Conservation (phyloP, 2,113 vertebrate genomes). For the Lucifuga dentata region DNA sequence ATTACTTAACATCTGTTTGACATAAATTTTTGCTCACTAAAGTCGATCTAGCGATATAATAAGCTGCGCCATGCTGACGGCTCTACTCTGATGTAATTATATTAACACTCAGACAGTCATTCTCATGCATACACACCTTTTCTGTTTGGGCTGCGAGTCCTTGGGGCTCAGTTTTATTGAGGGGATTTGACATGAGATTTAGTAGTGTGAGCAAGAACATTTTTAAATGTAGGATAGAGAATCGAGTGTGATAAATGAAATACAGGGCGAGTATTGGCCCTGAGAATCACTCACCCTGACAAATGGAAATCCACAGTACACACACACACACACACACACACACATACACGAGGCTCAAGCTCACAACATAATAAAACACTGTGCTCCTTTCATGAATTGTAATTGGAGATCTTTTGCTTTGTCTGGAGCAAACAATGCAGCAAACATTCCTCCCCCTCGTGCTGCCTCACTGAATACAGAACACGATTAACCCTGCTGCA, state of each 20-base stretch:
- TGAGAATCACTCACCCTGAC: too few relatives aligned
- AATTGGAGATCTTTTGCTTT: constrained; percentile 43
- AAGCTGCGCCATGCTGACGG: not conserved
- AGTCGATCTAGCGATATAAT: not conserved
- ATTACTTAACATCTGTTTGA: constrained; percentile 15
- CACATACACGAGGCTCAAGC: too few relatives aligned
- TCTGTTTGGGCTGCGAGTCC: not conserved
- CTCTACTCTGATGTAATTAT: too few relatives aligned
- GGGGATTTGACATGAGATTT: too few relatives aligned
- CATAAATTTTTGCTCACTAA: constrained; percentile 9
- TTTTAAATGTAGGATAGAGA: not conserved
- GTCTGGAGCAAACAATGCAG: constrained; percentile 37
- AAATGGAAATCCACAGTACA: too few relatives aligned
- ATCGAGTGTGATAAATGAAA: not conserved
- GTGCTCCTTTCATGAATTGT: constrained; percentile 15
- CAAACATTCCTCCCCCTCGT: constrained; percentile 17
- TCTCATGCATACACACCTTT: not conserved
- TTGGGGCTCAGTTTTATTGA: too few relatives aligned
- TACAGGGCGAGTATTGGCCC: too few relatives aligned
- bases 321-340: too few relatives aligned
- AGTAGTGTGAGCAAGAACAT: not conserved
- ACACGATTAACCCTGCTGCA: constrained; percentile 33
- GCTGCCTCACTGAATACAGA: constrained; percentile 4
- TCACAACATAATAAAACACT: constrained; percentile 17
- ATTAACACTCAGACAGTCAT: not conserved